Base-by-base conservation (phyloP, 1,140 invertebrate species). In the Trissolcus basalis region DNA sequence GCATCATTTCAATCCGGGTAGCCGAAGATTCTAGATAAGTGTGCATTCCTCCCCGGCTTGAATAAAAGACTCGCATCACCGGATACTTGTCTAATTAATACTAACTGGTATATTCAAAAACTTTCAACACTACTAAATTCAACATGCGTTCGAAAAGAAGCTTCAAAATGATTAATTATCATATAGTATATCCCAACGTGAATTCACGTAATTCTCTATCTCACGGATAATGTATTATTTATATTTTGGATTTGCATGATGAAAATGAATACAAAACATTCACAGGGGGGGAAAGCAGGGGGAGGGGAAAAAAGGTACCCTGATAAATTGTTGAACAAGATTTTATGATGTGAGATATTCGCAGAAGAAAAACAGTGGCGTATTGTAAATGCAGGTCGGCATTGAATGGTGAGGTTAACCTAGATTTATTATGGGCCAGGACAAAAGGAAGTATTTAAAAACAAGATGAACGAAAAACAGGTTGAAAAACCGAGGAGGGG, bases 1-100 rank as follows among this genome's bases (percentile, higher is more conserved):
- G 44, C 54, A 82, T 79, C 78, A 39, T 45, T 76, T 49, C 70
- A 54, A 73, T 51, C 59, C 36, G 63, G 67, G 75, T 75, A 55
- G 53, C 76, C 49, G 36, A 71, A 76, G 80, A 79, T 81, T 14
- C 39, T 1, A 48, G 82, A 84, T 83, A 83, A 81, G 60, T 63
- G 60, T 77, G 58, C 73, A 73, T 81, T 72, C 53, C 53, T 64
- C 55, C 12, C 13, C 44, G 64, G 54, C 60, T 35, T 50, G 56
- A 64, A 75, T 73, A 78, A 77, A 75, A 70, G 70, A 61, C 55
- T 50, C 19, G 6, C 19, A n/a, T n/a, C n/a, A 49, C 53, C 72
- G 76, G 63, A 77, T 75, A 51, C 33, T 10, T 44, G 58, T 77
- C 73, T 81, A 77, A 78, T 83, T 83, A 74, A 60, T 19, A 43